phyloP scores from a whole-genome alignment of 2,113 vertebrate species.

The Physeter macrocephalus region DNA sequence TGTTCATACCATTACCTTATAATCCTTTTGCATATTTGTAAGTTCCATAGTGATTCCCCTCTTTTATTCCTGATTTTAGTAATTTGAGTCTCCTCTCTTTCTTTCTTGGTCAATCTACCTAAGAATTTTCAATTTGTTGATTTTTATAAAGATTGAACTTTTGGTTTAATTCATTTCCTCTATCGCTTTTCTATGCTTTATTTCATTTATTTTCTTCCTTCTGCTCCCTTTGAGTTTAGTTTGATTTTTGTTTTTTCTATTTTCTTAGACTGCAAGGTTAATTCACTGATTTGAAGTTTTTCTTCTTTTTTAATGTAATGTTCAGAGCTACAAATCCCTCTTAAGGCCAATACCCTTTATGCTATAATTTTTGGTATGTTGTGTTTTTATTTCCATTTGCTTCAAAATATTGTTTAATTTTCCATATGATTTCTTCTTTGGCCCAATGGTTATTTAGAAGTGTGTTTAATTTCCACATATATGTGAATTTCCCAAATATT shows the following conservation, averaged over 20 bases:
- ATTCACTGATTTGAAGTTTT: not conserved
- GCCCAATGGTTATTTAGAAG: too few species aligned
- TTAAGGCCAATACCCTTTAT: not conserved
- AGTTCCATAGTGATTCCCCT: not conserved
- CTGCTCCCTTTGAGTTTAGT: too few species aligned
- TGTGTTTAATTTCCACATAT: too few species aligned
- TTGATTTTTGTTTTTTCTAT: not conserved
- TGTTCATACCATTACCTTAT: not conserved
- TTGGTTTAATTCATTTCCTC: not conserved
- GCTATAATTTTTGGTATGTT: too few species aligned
- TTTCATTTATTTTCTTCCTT: too few species aligned
- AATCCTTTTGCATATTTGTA: not conserved
- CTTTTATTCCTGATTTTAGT: not conserved
- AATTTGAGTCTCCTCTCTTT: too few species aligned
- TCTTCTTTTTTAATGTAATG: not conserved
- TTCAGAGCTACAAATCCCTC: not conserved
- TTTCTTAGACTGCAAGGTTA: not conserved
- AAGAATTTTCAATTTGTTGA: not conserved
- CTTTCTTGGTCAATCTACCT: not conserved
- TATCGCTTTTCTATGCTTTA: not conserved
- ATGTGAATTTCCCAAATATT: too few species aligned
- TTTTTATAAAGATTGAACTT: not conserved
- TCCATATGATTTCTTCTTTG: too few species aligned
- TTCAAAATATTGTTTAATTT: too few species aligned
- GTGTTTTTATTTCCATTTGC: too few species aligned